Evolutionary conservation across 1,140 invertebrate species (phyloP), one percentile per base, ranked within the genome.

Genomic region (Drosophila nigromelanica): DNA sequence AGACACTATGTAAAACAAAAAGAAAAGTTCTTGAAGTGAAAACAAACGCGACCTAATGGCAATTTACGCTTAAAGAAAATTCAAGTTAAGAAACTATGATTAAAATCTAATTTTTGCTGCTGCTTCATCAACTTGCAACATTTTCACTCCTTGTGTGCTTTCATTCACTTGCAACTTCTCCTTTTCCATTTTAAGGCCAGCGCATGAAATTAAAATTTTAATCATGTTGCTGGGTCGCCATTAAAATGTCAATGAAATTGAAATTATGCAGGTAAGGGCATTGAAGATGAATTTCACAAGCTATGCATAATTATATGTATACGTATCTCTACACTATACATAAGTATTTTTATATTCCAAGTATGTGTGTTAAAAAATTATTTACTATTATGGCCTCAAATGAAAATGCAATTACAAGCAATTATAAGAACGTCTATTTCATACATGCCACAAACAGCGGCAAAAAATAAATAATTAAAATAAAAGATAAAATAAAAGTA

Each of bases 341-440:
- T 5, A 27, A 27, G 5, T 27, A 27, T 27, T 27, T 27, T 27
- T 5, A 6, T 27, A 27, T 27, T 27, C 5, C 5, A 27, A 27
- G 5, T 27, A 5, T 27, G 27, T 27, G 5, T 27, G 27, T 5
- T 2, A 2, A 27, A 14, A 37, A 64, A 24, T 54, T 24, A 58
- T 15, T 48, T 61, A 10, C 27, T 56, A 78, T 78, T 72, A 64
- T 37, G 61, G 42, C 60, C 59, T 51, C 77, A 78, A 78, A 80
- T 78, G 66, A 75, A 85, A 85, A 75, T 73, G 74, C 72, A 78
- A 85, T 85, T 85, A 75, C 66, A 62, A 71, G 66, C 74, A 86
- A 85, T 85, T 85, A 86, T 72, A 66, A 69, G 67, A 80, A 75
- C 59, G 81, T 85, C 73, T 74, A 85, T 73, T 86, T 61, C 81